Percentiles rank a stretch among this genome's conserved stretches.
Evolutionary conservation across 2,888 invertebrate species (phyloP).

Genomic region (Eupeodes latifasciatus): DNA sequence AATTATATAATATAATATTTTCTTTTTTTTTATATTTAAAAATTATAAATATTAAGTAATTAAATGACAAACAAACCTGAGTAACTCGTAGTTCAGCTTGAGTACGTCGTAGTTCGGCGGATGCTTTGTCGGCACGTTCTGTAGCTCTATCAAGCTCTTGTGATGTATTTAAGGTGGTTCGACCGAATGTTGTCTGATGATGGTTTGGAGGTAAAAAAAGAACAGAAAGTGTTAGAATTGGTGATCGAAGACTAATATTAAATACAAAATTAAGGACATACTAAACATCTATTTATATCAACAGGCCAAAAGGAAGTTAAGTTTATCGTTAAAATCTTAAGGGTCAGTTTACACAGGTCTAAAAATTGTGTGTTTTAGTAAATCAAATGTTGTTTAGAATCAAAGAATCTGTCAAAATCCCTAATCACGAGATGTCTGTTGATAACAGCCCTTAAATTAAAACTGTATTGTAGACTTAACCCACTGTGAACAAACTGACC

Average conservation of each 20-base stretch:
- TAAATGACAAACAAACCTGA: conserved; percentile 85
- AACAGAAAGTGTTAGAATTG: conserved; percentile 55
- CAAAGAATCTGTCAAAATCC: too few relatives aligned
- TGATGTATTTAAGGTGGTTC: conserved; percentile 91
- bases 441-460: too few relatives aligned
- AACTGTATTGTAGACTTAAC: too few relatives aligned
- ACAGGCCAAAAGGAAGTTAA: too few relatives aligned
- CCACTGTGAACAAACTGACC: too few relatives aligned
- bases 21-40: neutral
- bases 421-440: too few relatives aligned
- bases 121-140: conserved; percentile 93
- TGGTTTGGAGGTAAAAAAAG: neutral
- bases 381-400: too few relatives aligned
- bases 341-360: too few relatives aligned
- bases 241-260: conserved; percentile 27
- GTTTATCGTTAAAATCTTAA: too few relatives aligned
- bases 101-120: conserved; percentile 93
- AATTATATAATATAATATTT: neutral
- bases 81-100: conserved; percentile 96
- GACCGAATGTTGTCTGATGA: conserved; percentile 89
- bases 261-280: too few relatives aligned
- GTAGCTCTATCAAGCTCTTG: conserved; percentile 93
- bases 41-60: neutral
- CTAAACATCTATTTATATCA: too few relatives aligned
- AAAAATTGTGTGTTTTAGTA: too few relatives aligned